phyloP scores from a whole-genome alignment of 2,113 vertebrate species.

The Synchiropus splendidus region DNA sequence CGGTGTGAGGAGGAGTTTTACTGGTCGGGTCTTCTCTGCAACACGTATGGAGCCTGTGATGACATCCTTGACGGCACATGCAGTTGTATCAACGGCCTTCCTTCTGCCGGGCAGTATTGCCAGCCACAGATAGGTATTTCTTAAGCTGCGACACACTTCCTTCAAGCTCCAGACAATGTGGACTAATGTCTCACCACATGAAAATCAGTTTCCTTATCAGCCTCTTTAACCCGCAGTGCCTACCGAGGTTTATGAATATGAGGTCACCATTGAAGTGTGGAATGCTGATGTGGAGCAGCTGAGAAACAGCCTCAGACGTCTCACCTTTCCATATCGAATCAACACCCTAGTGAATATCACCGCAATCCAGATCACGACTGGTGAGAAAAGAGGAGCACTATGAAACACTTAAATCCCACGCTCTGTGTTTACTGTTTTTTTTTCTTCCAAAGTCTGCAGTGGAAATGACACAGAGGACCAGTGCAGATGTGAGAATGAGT shows the following conservation, averaged over 20 bases:
- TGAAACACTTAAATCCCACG: too few relatives aligned
- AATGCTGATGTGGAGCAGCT: background rate
- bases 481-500: slow-evolving; percentile 39
- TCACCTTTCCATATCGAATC: too few relatives aligned
- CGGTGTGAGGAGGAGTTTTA: slow-evolving; percentile 32
- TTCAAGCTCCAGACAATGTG: too few relatives aligned
- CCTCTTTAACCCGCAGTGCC: too few relatives aligned
- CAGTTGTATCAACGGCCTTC: slow-evolving; percentile 28
- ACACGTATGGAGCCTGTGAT: slow-evolving; percentile 21
- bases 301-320: background rate
- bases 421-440: too few relatives aligned
- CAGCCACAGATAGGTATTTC: background rate
- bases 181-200: too few relatives aligned
- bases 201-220: too few relatives aligned
- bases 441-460: slow-evolving; percentile 28
- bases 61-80: slow-evolving; percentile 19
- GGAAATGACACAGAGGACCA: slow-evolving; percentile 11
- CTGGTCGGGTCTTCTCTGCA: slow-evolving; percentile 36
- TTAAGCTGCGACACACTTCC: too few relatives aligned
- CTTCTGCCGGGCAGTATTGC: slow-evolving; percentile 16
- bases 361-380: too few relatives aligned
- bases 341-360: too few relatives aligned
- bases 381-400: too few relatives aligned
- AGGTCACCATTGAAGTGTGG: background rate
- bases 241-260: too few relatives aligned